Conservation (phyloP, 2,888 invertebrate genomes). For the Parnassius smintheus region DNA sequence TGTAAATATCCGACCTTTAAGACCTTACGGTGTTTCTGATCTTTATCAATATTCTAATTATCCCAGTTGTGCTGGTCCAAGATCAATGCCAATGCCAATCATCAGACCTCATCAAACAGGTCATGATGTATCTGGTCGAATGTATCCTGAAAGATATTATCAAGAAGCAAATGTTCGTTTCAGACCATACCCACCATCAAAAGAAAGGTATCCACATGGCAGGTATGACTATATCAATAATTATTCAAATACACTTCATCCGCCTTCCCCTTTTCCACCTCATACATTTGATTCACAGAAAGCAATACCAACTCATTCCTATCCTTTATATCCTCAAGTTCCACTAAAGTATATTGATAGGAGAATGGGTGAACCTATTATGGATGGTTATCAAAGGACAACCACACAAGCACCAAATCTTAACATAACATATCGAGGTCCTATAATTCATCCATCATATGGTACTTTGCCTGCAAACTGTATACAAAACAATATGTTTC, state of each 20-base stretch:
- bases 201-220: constrained; percentile 64
- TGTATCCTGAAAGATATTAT: constrained; percentile 61
- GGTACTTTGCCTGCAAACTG: constrained; percentile 55
- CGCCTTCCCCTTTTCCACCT: constrained; percentile 52
- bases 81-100: constrained; percentile 52
- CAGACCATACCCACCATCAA: constrained; percentile 68
- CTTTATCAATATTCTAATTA: constrained; percentile 67
- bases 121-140: constrained; percentile 58
- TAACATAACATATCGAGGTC: constrained; percentile 58
- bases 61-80: constrained; percentile 58
- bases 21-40: constrained; percentile 61
- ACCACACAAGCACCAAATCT: constrained; percentile 52
- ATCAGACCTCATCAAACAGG: constrained; percentile 52
- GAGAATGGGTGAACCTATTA: constrained; percentile 55
- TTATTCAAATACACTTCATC: constrained; percentile 64
- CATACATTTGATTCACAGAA: constrained; percentile 70
- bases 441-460: constrained; percentile 61
- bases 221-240: constrained; percentile 75
- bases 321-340: constrained; percentile 57
- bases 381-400: constrained; percentile 64
- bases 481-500: constrained; percentile 60
- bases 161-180: constrained; percentile 63
- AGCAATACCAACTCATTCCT: constrained; percentile 55
- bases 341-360: constrained; percentile 65
- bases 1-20: constrained; percentile 53